Evolutionary conservation across 2,113 vertebrate species (phyloP).

Genomic region (Laterallus jamaicensis): DNA sequence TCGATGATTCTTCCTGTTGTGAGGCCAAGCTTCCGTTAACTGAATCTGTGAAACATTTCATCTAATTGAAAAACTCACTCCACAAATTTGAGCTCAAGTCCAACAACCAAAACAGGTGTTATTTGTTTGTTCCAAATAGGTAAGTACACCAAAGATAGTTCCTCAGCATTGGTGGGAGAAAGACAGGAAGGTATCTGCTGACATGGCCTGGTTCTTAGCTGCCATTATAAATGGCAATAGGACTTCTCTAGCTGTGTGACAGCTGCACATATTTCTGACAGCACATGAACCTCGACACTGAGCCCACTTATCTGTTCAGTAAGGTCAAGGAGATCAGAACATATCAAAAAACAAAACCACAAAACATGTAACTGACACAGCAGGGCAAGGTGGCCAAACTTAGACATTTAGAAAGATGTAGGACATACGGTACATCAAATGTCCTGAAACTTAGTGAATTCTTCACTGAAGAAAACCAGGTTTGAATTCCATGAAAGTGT

Average conservation of each 20-base stretch:
- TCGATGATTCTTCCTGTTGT: background rate
- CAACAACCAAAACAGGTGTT: fast-evolving
- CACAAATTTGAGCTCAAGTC: background rate
- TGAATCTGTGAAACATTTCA: background rate
- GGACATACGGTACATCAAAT: background rate
- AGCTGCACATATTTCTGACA: background rate
- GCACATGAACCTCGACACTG: background rate
- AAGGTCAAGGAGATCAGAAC: background rate
- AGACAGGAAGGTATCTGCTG: background rate
- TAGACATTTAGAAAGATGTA: background rate
- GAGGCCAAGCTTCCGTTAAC: background rate
- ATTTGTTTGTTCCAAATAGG: background rate
- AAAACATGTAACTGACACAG: background rate
- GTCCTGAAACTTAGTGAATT: background rate
- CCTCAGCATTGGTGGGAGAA: background rate
- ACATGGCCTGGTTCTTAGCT: background rate
- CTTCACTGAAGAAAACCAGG: background rate
- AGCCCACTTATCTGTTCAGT: background rate
- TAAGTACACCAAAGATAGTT: background rate
- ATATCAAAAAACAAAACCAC: background rate
- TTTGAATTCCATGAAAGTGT: background rate
- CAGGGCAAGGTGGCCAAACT: background rate
- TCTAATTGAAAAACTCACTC: background rate
- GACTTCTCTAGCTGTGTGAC: background rate
- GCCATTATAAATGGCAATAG: background rate